phyloP scores from a whole-genome alignment of 2,797 vertebrate genomes.

The Emys orbicularis region DNA sequence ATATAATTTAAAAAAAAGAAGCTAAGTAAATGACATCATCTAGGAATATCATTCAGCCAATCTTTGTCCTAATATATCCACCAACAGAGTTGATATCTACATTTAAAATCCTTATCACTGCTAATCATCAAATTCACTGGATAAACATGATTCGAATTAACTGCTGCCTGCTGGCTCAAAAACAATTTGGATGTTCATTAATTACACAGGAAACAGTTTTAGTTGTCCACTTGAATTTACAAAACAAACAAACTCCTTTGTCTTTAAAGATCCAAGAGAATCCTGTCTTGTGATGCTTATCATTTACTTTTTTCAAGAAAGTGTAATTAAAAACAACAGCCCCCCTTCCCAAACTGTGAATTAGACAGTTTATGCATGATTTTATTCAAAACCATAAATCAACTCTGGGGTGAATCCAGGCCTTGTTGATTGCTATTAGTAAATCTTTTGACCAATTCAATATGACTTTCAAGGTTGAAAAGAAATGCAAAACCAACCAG shows the following conservation, averaged over 20 bases:
- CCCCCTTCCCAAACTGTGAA: constrained; percentile 15
- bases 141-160: constrained; percentile 52
- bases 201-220: constrained; percentile 45
- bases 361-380: background rate
- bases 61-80: background rate
- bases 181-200: constrained; percentile 61
- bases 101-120: constrained; percentile 49
- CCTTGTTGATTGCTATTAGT: background rate
- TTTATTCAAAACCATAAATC: constrained; percentile 7
- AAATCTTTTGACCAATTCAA: background rate
- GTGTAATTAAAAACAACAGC: constrained; percentile 69
- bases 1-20: background rate
- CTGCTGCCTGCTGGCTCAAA: constrained; percentile 49
- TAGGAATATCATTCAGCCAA: constrained; percentile 1
- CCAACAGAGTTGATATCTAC: constrained; percentile 24
- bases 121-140: constrained; percentile 45
- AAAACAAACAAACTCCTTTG: constrained; percentile 44
- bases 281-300: constrained; percentile 75
- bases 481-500: background rate
- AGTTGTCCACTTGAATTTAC: constrained; percentile 45
- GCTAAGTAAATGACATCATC: background rate
- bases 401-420: background rate
- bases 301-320: constrained; percentile 61
- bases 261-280: constrained; percentile 76
- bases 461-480: background rate